These are phyloP conservation scores for Celastrina argiolus DNA, from an alignment of 2,888 invertebrate species.

Conservation along the genomic window DNA sequence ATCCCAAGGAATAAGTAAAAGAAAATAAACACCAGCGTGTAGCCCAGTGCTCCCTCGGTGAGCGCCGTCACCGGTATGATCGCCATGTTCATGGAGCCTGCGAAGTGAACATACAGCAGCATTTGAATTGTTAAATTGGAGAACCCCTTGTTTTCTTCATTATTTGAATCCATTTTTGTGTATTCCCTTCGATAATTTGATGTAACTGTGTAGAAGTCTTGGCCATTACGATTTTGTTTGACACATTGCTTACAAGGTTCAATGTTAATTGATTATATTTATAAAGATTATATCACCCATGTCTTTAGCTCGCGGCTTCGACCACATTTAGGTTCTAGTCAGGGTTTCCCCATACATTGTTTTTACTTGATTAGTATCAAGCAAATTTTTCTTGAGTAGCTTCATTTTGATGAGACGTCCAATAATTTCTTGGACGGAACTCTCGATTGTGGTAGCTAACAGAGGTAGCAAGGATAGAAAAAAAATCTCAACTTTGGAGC, in stretches of 20 bases:
- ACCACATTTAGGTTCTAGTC: too few species aligned
- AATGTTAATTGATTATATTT: too few species aligned
- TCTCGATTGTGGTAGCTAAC: too few species aligned
- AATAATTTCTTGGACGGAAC: too few species aligned
- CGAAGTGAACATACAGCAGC: constrained; percentile 46
- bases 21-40: constrained; percentile 40
- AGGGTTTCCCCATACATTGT: too few species aligned
- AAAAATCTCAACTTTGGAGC: too few species aligned
- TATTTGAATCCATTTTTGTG: not conserved
- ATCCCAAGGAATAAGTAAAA: constrained; percentile 50
- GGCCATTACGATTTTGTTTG: not conserved
- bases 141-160: constrained; percentile 22
- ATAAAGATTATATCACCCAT: too few species aligned
- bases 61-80: constrained; percentile 44
- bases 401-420: too few species aligned
- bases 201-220: not conserved
- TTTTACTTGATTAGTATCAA: too few species aligned
- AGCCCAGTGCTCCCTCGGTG: constrained; percentile 46
- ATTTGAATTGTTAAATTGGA: constrained; percentile 40
- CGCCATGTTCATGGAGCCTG: constrained; percentile 43
- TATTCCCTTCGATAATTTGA: not conserved
- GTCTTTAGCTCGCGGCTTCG: too few species aligned
- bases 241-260: not conserved
- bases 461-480: too few species aligned
- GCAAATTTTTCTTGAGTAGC: too few species aligned